Evolutionary conservation across 1,140 invertebrate genomes (phyloP).

Genomic region (Hesperophylax magnus): DNA sequence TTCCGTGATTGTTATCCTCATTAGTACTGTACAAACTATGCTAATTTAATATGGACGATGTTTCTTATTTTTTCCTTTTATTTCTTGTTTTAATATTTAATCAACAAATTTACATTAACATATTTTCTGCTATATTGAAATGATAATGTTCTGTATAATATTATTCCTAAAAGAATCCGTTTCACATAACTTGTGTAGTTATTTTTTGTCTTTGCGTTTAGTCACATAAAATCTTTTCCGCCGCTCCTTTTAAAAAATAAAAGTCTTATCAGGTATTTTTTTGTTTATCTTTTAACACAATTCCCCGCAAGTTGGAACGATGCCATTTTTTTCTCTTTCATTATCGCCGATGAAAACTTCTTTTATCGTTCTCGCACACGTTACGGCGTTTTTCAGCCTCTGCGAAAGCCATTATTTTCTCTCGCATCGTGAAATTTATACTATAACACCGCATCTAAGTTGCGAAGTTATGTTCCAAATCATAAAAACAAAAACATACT

Average conservation of each 20-base stretch:
- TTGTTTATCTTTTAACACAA: constrained; percentile 15
- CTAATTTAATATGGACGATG: too few relatives aligned
- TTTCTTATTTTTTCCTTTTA: too few relatives aligned
- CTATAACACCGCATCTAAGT: not conserved
- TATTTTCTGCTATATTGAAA: too few relatives aligned
- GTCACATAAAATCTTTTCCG: not conserved
- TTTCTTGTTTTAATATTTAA: too few relatives aligned
- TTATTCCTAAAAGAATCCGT: too few relatives aligned
- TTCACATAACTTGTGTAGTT: too few relatives aligned
- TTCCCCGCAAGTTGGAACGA: constrained; percentile 6
- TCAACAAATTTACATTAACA: too few relatives aligned
- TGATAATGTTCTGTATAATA: too few relatives aligned
- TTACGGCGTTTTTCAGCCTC: not conserved
- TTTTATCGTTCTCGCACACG: constrained; percentile 3
- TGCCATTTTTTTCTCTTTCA: not conserved
- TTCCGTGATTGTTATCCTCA: too few relatives aligned
- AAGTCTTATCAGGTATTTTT: not conserved
- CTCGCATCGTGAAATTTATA: not conserved
- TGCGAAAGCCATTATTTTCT: not conserved
- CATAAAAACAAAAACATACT: constrained; percentile 21
- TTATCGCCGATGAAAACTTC: constrained; percentile 16
- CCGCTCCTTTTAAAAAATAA: not conserved
- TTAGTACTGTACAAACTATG: too few relatives aligned
- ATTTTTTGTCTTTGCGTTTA: too few relatives aligned
- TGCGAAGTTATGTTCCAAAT: constrained; percentile 2